Evolutionary conservation across 2,888 invertebrate genomes (phyloP).

Genomic region (Crocallis elinguaria): DNA sequence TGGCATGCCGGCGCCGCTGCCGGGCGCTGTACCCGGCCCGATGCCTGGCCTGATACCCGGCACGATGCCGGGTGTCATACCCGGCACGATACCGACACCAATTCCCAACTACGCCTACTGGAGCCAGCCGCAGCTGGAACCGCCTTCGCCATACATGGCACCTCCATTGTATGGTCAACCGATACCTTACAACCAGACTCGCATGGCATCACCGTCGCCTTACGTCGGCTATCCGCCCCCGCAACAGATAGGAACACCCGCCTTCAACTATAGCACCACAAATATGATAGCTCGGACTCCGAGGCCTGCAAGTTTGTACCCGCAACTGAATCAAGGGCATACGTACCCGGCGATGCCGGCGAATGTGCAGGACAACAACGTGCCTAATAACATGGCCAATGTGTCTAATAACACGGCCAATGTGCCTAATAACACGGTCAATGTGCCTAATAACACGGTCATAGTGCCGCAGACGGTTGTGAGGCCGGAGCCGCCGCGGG

Average conservation of each 20-base stretch:
- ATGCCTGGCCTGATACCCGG: conserved; percentile 55
- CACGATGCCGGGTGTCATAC: conserved; percentile 30
- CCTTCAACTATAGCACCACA: conserved; percentile 72
- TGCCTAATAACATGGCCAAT: too few species aligned
- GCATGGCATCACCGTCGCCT: conserved; percentile 67
- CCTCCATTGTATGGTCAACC: conserved; percentile 56
- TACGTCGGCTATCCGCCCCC: conserved; percentile 59
- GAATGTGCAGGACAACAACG: conserved; percentile 16
- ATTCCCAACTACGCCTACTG: conserved; percentile 59
- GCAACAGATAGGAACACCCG: conserved; percentile 34
- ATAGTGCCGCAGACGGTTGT: not conserved
- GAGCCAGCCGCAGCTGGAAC: conserved; percentile 57
- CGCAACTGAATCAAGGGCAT: conserved; percentile 63
- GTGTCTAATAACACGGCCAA: not conserved
- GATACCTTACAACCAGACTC: conserved; percentile 70
- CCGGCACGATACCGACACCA: conserved; percentile 32
- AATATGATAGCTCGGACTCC: conserved; percentile 73
- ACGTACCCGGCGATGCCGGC: conserved; percentile 51
- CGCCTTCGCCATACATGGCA: conserved; percentile 51
- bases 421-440: not conserved
- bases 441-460: not conserved
- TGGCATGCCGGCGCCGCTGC: conserved; percentile 57
- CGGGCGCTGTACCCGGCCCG: conserved; percentile 2
- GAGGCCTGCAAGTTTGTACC: conserved; percentile 61
- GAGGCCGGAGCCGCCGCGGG: conserved; percentile 52